A percentile compares a stretch with the other conserved stretches of the same genome.
Evolutionary conservation across 2,888 invertebrate species (phyloP).

Genomic region (Hypercompe scribonia): DNA sequence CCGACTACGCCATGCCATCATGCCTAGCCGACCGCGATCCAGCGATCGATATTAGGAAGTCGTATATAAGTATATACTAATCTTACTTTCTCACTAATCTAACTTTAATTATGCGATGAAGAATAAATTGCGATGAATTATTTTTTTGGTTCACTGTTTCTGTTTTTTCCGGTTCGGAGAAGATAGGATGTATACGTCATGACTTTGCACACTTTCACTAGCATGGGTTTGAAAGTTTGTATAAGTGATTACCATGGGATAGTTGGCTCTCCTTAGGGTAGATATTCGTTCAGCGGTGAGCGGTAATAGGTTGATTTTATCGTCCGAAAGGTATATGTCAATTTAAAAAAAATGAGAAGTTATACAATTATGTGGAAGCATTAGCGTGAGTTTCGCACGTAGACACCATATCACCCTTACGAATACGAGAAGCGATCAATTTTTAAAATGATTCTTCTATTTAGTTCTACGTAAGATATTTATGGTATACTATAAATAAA

Average conservation of each 20-base stretch:
- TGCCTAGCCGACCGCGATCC: not conserved
- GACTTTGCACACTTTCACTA: not conserved
- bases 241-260: not conserved
- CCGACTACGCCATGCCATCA: not conserved
- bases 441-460: too few species aligned
- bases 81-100: not conserved
- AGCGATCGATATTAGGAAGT: not conserved
- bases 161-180: not conserved
- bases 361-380: not conserved
- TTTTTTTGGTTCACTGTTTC: not conserved
- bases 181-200: not conserved
- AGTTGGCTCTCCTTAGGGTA: too few species aligned
- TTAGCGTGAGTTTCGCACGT: not conserved
- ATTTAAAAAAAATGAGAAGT: not conserved
- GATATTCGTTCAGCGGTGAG: too few species aligned
- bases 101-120: not conserved
- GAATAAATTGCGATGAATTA: not conserved
- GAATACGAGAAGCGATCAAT: too few species aligned
- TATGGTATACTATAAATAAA: too few species aligned
- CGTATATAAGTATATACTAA: slow-evolving; percentile 1
- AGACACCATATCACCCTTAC: not conserved
- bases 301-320: too few species aligned
- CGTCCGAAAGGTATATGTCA: too few species aligned
- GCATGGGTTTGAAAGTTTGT: not conserved
- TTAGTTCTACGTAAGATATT: too few species aligned